Evolutionary conservation across 2,888 invertebrate species (phyloP), one percentile per base, ranked within the genome.

Genomic region (Apoderus coryli): DNA sequence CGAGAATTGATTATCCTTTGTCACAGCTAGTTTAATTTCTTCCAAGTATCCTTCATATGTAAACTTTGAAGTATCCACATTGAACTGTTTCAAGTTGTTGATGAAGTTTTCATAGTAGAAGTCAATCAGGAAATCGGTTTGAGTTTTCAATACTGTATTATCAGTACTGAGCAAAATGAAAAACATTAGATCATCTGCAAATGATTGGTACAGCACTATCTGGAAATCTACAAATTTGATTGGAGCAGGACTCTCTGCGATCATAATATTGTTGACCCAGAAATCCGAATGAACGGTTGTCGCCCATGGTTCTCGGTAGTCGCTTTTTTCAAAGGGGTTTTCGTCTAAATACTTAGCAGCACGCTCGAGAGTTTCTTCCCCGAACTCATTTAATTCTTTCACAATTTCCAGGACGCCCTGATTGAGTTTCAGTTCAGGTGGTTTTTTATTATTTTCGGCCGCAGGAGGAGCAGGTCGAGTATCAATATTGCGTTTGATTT

Each of bases 181-280:
- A 36, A 71, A 70, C 2, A 64, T 41, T 2, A 71, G 34, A 42
- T 71, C 71, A 14, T 59, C 57, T 0, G 56, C 47, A 2, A 67
- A 53, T 6, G 63, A 65, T 4, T 59, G 55, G 31, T 64, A 64
- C 10, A 59, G 47, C 3, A 61, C 56, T 19, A 63, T 54, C 49
- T 71, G 71, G 41, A 69, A 71, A 42, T 72, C 71, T 1, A 71
- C 53, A 31, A 71, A 52, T 36, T 59, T 59, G 2, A 48, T 49
- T n/a, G n/a, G n/a, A n/a, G n/a, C n/a, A n/a, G n/a, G n/a, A n/a
- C n/a, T n/a, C n/a, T n/a, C n/a, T 15, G 44, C 37, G 10, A 69
- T 49, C 58, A 71, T 60, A 4, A 67, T 54, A 40, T 71, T 71
- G 43, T 69, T 71, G 9, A 64, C 61, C 71, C 70, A 71, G 27